These are phyloP conservation scores for Calephelis nemesis DNA, from an alignment of 1,140 invertebrate genomes.

Conservation along the genomic window DNA sequence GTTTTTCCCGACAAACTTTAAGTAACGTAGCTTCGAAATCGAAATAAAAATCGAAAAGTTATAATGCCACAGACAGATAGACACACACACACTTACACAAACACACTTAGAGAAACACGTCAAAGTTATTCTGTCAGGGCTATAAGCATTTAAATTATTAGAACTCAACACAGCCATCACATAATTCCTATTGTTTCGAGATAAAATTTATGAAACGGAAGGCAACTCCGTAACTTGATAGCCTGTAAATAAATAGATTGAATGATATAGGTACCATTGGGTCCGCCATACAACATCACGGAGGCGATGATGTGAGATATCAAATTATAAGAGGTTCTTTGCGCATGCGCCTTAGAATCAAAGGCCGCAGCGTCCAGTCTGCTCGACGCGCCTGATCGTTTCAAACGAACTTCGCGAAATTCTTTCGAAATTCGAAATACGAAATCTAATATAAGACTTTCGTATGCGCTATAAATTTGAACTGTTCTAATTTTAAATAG, in stretches of 20 bases:
- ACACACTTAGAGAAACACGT: no score
- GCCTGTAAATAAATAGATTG: conserved; percentile 35
- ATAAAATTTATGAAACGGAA: conserved; percentile 3
- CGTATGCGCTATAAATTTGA: conserved; percentile 28
- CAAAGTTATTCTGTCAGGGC: no score
- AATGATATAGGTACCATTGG: conserved; percentile 50
- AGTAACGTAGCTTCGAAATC: no score
- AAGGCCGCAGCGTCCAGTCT: conserved; percentile 56
- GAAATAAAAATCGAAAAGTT: no score
- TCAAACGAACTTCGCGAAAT: conserved; percentile 52
- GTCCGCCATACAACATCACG: conserved; percentile 65
- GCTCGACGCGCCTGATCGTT: conserved; percentile 50
- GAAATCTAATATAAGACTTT: conserved; percentile 25
- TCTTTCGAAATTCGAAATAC: conserved; percentile 40
- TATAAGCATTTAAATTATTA: no score
- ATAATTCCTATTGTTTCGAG: no score
- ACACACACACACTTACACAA: no score
- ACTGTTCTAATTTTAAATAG: neutral
- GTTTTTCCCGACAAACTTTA: no score
- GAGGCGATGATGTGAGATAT: conserved; percentile 70
- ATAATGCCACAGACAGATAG: no score
- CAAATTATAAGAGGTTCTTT: conserved; percentile 69
- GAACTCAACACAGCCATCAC: no score
- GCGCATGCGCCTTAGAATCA: conserved; percentile 56
- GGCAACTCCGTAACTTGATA: neutral